Evolutionary conservation across 2,113 vertebrate species (phyloP).

Genomic region (Tympanuchus pallidicinctus): DNA sequence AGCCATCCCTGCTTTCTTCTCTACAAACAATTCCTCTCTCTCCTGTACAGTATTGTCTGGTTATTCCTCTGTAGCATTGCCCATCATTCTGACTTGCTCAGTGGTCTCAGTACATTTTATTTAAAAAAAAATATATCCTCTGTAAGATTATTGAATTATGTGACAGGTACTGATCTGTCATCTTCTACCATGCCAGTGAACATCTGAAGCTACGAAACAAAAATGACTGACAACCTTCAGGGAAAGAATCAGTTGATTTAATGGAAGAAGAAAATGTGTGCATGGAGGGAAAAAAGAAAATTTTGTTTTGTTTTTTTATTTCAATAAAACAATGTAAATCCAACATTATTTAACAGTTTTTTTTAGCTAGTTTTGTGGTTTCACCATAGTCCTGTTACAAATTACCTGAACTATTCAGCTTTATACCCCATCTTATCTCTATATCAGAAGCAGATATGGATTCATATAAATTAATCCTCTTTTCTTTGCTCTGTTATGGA

Average conservation of each 20-base stretch:
- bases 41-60: not conserved
- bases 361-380: not conserved
- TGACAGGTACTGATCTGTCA: not conserved
- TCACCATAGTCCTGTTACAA: not conserved
- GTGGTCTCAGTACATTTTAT: not conserved
- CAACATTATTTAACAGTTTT: not conserved
- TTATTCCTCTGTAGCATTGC: not conserved
- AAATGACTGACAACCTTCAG: not conserved
- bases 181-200: not conserved
- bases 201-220: not conserved
- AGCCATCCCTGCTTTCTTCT: not conserved
- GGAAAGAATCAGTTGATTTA: not conserved
- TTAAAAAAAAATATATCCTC: not conserved
- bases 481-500: not conserved
- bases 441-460: not conserved
- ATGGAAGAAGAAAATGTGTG: not conserved
- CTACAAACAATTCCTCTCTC: not conserved
- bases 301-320: not conserved
- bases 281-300: rapidly evolving
- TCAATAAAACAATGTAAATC: no score
- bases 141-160: not conserved
- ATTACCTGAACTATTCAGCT: not conserved
- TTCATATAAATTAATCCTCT: not conserved
- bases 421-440: not conserved
- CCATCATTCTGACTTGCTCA: not conserved